Conservation (phyloP, 2,888 invertebrate genomes). For the Rhamphomyia laevipes region DNA sequence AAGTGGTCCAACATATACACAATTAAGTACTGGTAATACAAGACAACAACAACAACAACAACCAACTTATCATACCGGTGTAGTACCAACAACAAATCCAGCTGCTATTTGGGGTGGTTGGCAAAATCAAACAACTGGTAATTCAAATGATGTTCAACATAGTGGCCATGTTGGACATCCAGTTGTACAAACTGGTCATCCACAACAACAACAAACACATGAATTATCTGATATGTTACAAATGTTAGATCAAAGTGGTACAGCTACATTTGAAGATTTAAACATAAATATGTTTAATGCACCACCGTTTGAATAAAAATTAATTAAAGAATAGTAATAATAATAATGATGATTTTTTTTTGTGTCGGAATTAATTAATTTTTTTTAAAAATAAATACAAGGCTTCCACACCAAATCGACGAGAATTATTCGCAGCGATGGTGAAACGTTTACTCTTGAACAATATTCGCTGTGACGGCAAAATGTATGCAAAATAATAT, state of each 20-base stretch:
- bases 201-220: constrained; percentile 53
- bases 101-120: constrained; percentile 71
- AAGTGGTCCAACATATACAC: constrained; percentile 72
- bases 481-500: too few species aligned
- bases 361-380: too few species aligned
- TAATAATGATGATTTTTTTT: too few species aligned
- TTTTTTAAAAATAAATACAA: too few species aligned
- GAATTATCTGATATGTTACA: constrained; percentile 88
- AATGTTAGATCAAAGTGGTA: constrained; percentile 76
- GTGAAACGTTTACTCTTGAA: too few species aligned
- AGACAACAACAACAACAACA: constrained; percentile 39
- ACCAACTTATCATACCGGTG: constrained; percentile 40
- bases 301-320: constrained; percentile 34
- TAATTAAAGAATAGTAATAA: background rate
- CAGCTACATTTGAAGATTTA: constrained; percentile 77
- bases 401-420: too few species aligned
- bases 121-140: constrained; percentile 42
- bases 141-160: constrained; percentile 39
- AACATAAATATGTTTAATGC: constrained; percentile 84
- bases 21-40: constrained; percentile 55
- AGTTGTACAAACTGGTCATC: constrained; percentile 35
- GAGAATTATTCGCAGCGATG: too few species aligned
- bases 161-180: constrained; percentile 34
- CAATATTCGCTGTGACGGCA: too few species aligned
- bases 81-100: constrained; percentile 20